A percentile compares a stretch with the other conserved stretches of the same genome.
These are phyloP conservation scores for Aegotheles bennettii DNA, from an alignment of 2,113 vertebrate species.

Conservation along the genomic window DNA sequence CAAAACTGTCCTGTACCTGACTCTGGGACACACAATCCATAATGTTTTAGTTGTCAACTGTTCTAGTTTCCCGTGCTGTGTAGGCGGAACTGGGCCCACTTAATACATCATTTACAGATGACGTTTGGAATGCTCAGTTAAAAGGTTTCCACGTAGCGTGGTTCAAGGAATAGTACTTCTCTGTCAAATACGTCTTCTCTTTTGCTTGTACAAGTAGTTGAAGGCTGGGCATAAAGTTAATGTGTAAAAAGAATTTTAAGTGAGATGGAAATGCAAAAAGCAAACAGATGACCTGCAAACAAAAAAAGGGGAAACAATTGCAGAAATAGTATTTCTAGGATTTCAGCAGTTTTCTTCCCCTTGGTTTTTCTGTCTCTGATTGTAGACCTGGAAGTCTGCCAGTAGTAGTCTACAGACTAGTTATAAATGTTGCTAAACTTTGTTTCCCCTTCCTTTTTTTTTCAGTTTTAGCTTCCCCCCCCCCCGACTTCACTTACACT, in stretches of 20 bases:
- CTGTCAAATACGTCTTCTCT: background rate
- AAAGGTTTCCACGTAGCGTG: background rate
- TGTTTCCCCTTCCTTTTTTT: rapidly evolving
- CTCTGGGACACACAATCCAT: background rate
- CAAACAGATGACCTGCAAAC: background rate
- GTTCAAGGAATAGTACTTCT: background rate
- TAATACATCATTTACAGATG: background rate
- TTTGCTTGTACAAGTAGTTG: background rate
- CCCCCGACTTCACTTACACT: background rate
- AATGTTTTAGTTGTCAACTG: background rate
- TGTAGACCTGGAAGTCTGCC: background rate
- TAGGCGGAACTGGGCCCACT: background rate
- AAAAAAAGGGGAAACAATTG: background rate
- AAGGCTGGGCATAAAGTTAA: background rate
- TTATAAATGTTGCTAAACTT: background rate
- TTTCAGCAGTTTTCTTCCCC: background rate
- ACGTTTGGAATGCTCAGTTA: background rate
- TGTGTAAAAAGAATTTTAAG: background rate
- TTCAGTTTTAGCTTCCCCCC: background rate
- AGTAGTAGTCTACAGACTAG: background rate
- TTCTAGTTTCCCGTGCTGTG: background rate
- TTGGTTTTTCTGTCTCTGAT: background rate
- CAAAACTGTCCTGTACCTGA: background rate
- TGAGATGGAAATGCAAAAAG: background rate
- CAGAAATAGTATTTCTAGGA: background rate